Conservation (phyloP, 2,113 vertebrate species). For the Todiramphus chloris region DNA sequence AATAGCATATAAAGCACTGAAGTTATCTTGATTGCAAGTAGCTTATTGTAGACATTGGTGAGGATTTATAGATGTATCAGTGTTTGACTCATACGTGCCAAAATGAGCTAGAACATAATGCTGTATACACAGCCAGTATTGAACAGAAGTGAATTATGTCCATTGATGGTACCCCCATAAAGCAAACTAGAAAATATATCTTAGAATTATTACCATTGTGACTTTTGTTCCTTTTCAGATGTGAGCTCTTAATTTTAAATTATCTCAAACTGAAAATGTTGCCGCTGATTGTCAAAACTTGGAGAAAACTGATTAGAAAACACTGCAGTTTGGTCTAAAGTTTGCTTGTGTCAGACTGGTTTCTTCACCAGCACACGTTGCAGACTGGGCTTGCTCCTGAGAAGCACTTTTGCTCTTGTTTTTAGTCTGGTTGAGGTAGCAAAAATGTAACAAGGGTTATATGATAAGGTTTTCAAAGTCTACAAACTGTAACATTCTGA, state of each 20-base stretch:
- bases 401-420: neutral
- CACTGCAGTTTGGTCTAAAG: neutral
- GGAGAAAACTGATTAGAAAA: neutral
- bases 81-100: accelerated
- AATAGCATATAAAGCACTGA: neutral
- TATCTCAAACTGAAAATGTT: neutral
- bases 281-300: neutral
- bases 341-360: accelerated
- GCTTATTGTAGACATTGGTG: neutral
- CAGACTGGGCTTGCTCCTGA: neutral
- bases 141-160: neutral
- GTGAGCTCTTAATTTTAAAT: neutral
- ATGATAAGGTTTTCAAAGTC: neutral
- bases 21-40: neutral
- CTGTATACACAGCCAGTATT: neutral
- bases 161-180: neutral
- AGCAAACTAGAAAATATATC: neutral
- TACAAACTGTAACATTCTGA: neutral
- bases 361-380: accelerated
- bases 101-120: neutral
- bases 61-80: neutral
- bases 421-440: neutral
- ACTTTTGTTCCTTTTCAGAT: neutral
- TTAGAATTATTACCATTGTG: neutral
- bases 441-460: neutral